Evolutionary conservation across 2,888 invertebrate species (phyloP).

Genomic region (Aleiodes leptofemur): DNA sequence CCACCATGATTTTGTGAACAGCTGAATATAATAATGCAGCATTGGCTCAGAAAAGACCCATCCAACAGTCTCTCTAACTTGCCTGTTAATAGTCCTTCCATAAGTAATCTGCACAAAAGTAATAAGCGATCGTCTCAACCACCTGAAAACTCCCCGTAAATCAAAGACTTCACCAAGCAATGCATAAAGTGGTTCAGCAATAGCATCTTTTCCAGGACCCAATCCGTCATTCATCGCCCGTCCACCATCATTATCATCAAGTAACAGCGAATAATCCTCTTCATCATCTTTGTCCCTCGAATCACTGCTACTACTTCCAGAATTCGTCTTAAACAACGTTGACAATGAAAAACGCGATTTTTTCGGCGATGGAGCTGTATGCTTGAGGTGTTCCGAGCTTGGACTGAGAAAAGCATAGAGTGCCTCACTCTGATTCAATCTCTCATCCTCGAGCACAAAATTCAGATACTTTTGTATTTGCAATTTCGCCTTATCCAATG

Average conservation of each 20-base stretch:
- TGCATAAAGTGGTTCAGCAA: conserved; percentile 93
- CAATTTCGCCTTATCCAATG: conserved; percentile 87
- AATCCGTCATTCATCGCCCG: conserved; percentile 71
- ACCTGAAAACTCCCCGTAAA: conserved; percentile 91
- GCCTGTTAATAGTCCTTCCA: conserved; percentile 93
- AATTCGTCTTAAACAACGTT: conserved; percentile 88
- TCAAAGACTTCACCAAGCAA: conserved; percentile 93
- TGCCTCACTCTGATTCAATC: conserved; percentile 91
- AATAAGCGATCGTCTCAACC: conserved; percentile 90
- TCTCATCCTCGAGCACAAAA: conserved; percentile 90
- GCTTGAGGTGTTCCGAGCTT: conserved; percentile 92
- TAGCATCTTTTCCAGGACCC: conserved; percentile 83
- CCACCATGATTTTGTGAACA: conserved; percentile 92
- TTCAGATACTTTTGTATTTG: conserved; percentile 91
- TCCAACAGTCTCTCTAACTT: conserved; percentile 90
- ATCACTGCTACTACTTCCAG: conserved; percentile 77
- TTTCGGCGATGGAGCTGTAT: conserved; percentile 85
- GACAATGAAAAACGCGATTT: conserved; percentile 92
- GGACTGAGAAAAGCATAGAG: conserved; percentile 94
- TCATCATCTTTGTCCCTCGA: conserved; percentile 86
- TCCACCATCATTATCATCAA: conserved; percentile 78
- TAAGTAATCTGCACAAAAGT: conserved; percentile 94
- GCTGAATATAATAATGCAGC: conserved; percentile 90
- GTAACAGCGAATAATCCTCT: conserved; percentile 86
- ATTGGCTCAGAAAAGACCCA: conserved; percentile 94